Evolutionary conservation across 92 coral and sea anemone genomes (phyloP).

Genomic region (Phenganax marumi): DNA sequence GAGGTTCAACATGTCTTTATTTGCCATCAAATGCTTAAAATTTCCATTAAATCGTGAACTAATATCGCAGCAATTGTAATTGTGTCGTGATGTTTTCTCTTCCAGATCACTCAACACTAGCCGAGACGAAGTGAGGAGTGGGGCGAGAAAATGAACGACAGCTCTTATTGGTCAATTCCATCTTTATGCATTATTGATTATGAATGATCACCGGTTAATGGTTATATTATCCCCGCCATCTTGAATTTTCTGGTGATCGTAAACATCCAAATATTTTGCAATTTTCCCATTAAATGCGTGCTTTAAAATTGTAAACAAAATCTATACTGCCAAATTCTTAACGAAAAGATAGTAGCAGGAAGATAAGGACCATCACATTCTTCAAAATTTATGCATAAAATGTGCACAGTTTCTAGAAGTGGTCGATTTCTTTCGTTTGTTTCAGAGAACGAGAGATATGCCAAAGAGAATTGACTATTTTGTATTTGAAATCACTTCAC

Average conservation of each 20-base stretch:
- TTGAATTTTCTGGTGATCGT: background rate
- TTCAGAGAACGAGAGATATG: no score
- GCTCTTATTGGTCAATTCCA: constrained; percentile 34
- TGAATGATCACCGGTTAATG: background rate
- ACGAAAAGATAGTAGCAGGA: no score
- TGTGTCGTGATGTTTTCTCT: constrained; percentile 8
- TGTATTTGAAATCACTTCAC: no score
- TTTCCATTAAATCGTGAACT: constrained; percentile 14
- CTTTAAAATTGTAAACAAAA: background rate
- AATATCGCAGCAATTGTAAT: constrained; percentile 5
- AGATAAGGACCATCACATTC: no score
- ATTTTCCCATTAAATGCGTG: background rate
- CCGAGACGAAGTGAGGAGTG: constrained; percentile 28
- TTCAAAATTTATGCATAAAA: no score
- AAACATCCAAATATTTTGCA: background rate
- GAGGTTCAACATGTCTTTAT: background rate
- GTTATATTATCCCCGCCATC: background rate
- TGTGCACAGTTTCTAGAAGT: no score
- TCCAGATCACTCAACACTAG: constrained; percentile 30
- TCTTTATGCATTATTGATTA: background rate
- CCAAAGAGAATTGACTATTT: no score
- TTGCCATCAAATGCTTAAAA: constrained; percentile 16
- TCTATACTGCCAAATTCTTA: no score
- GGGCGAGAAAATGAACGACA: background rate
- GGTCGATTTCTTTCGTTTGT: no score